These are phyloP conservation scores for Nephrocerus scutellatus DNA, from an alignment of 2,888 invertebrate genomes.

Conservation along the genomic window DNA sequence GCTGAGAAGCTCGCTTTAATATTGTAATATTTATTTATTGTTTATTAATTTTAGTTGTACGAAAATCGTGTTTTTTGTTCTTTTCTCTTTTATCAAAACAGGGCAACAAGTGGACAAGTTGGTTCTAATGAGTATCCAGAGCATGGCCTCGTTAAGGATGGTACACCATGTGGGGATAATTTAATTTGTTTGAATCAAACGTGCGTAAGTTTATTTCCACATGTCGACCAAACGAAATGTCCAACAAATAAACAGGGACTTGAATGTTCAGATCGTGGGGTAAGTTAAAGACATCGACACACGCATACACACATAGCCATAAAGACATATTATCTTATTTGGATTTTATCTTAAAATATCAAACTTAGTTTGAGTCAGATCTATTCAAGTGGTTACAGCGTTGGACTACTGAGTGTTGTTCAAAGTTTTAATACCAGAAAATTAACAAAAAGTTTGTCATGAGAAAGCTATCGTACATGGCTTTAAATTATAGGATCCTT, in stretches of 20 bases:
- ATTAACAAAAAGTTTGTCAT: no score
- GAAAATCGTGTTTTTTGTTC: not conserved
- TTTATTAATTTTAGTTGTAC: constrained; percentile 6
- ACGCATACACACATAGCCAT: no score
- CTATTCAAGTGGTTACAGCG: no score
- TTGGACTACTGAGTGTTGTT: no score
- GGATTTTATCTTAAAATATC: no score
- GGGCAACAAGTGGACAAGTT: constrained; percentile 67
- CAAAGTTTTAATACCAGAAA: no score
- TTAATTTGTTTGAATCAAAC: constrained; percentile 92
- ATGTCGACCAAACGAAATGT: constrained; percentile 80
- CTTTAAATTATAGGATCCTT: no score
- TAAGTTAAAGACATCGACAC: constrained; percentile 52
- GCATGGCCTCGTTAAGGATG: constrained; percentile 87
- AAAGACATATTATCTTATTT: no score
- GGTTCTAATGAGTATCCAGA: constrained; percentile 60
- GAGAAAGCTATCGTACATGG: no score
- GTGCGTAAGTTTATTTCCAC: constrained; percentile 78
- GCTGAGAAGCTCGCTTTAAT: no score
- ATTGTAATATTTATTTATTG: constrained; percentile 3
- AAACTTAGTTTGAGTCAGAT: no score
- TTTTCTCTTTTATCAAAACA: no score
- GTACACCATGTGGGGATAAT: constrained; percentile 88
- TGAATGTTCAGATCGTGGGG: constrained; percentile 94
- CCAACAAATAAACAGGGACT: constrained; percentile 80